Evolutionary conservation across 2,888 invertebrate species (phyloP).

Genomic region (Nudaria mundana): DNA sequence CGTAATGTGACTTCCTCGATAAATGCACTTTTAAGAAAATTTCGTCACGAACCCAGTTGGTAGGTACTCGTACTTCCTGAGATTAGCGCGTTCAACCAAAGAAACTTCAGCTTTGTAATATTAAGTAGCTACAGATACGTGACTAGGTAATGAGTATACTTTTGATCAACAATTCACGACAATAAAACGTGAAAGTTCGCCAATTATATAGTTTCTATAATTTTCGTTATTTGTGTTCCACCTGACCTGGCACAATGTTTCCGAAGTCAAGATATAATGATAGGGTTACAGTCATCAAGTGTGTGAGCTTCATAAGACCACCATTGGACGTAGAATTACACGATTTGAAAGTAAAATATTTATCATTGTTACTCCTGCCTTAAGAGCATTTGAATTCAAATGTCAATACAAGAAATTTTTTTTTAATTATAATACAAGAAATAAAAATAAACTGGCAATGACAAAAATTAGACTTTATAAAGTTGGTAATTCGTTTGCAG

Average conservation of each 20-base stretch:
- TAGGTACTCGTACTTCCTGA: no score
- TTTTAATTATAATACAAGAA: no score
- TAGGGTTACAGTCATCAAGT: conserved; percentile 16
- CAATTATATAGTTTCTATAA: conserved; percentile 6
- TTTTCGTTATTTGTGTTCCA: conserved; percentile 8
- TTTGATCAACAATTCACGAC: conserved; percentile 8
- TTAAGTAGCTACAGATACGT: background rate
- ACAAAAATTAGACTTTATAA: no score
- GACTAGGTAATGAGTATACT: background rate
- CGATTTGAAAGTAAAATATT: conserved; percentile 11
- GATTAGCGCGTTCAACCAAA: no score
- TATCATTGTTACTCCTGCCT: background rate
- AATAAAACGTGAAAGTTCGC: conserved; percentile 14
- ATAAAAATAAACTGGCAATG: no score
- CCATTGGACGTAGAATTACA: conserved; percentile 10
- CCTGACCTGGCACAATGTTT: conserved; percentile 11
- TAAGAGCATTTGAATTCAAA: no score
- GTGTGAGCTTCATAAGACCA: background rate
- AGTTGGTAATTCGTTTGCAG: no score
- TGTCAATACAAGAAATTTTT: no score
- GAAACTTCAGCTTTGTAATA: no score
- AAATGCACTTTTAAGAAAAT: no score
- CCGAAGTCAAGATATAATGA: conserved; percentile 4
- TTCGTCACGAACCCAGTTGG: no score
- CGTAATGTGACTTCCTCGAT: no score